Evolutionary conservation across 2,113 vertebrate species (phyloP), one percentile per base, ranked within the genome.

Genomic region (Poeciliopsis occidentalis): DNA sequence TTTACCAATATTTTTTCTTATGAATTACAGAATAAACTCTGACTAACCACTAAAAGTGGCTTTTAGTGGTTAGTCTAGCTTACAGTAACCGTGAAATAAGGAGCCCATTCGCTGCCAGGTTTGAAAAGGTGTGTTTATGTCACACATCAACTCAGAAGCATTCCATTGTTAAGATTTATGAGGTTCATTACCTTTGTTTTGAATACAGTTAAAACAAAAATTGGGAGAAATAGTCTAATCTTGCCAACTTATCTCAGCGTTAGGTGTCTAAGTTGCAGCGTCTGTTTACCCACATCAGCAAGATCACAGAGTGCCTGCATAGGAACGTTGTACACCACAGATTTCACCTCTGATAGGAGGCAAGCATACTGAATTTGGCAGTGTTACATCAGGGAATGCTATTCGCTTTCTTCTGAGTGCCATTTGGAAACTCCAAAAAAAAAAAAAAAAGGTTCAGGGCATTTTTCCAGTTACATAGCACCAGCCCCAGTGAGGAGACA

Each of bases 81-180:
- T 89, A 76, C 75, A 80, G 79, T 81, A 78, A 91, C 90, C 91
- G 91, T 80, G 78, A 88, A 88, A 64, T 81, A 90, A 85, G 91
- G 91, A 92, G 91, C 86, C 76, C 68, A 27, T 17, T 69, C 70
- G 80, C 80, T 82, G 79, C 88, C 91, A 91, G 91, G 86, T 92
- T 89, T 90, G 88, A 37, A 87, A 90, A 89, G 91, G 79, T 85
- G 75, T 90, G 87, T 92, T 92, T 92, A 90, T 91, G 90, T 91
- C 85, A 87, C 79, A 89, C 82, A 88, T 86, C 69, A 79, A 65
- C 69, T 65, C 22, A 62, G 82, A 90, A 86, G 88, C 81, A 83
- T 89, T 87, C 81, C 87, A 79, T 85, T 86, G 73, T 88, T 76
- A 39, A 89, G 85, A 92, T 93, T 92, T 92, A 93, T 74, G 83